Base-by-base conservation (phyloP, 2,888 invertebrate genomes). In the Dasypogon diadema region DNA sequence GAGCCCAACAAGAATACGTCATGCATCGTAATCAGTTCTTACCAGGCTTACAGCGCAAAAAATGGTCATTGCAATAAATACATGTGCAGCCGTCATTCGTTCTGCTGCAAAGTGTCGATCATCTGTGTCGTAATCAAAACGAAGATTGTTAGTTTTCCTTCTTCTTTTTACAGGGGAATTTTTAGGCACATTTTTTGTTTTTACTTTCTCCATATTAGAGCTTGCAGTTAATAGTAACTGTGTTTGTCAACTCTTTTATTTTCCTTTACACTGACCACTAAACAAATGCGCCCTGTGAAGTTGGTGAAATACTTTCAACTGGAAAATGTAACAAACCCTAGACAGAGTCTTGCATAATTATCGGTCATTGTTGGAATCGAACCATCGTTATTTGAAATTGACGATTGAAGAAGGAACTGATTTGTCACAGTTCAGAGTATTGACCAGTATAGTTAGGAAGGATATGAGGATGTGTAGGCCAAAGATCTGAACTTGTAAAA, bases 401-500 rank as follows among this genome's bases (percentile, higher is more conserved):
- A 8, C 8, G 30, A 8, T 30, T 30, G 30, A 30, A 8, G 30
- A 8, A 30, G 30, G 30, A 8, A n/a, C 42, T 42, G 2, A 2
- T 42, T 42, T 42, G 12, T 42, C 2, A 42, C 42, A 42, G 2
- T 42, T 42, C 42, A 42, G 42, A 42, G 1, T 8, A 5, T 30
- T 30, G 4, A 30, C 4, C 8, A 8, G 30, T 63, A 24, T 63
- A 63, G 21, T 76, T 74, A 24, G 54, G 73, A 51, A 74, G 74
- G 26, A 74, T 22, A 37, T 63, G 54, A 16, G 54, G 42, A 51
- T 51, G 48, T 21, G 56, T 10, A 51, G 74, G 74, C 76, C 74
- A 74, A 65, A 76, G 34, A 24, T 55, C 65, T 34, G 65, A 65
- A 21, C 34, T 60, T 74, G 60, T 76, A 22, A 74, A 74, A 6